These are phyloP conservation scores for Metopolophium dirhodum DNA, from an alignment of 1,140 invertebrate species.

Conservation along the genomic window DNA sequence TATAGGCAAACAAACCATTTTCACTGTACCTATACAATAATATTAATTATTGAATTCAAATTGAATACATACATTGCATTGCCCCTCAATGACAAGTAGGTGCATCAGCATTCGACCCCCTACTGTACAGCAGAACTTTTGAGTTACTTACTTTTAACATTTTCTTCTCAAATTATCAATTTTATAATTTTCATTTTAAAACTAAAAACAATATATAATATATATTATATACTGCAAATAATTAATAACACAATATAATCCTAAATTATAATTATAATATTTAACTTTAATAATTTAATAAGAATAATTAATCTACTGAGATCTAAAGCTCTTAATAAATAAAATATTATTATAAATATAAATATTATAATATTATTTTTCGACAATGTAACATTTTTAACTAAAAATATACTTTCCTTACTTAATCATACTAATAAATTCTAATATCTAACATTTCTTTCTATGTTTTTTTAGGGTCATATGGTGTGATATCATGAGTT, in stretches of 20 bases:
- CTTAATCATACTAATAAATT: constrained; percentile 26
- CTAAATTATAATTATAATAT: neutral
- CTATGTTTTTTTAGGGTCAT: constrained; percentile 13
- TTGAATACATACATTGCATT: too few species aligned
- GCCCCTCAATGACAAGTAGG: too few species aligned
- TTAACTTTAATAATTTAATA: neutral
- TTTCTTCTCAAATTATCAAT: neutral
- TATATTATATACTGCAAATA: neutral
- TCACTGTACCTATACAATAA: too few species aligned
- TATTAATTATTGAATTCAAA: too few species aligned
- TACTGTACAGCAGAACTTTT: too few species aligned
- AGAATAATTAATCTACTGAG: neutral
- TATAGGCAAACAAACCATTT: too few species aligned
- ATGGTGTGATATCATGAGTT: constrained; percentile 48
- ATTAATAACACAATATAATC: neutral
- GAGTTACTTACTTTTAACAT: too few species aligned
- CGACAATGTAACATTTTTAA: neutral
- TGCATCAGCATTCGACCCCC: too few species aligned
- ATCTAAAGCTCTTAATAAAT: neutral
- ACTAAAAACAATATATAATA: too few species aligned
- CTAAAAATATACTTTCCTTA: neutral
- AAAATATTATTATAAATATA: neutral
- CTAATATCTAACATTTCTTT: constrained; percentile 22
- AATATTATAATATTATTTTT: neutral
- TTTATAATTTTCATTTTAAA: neutral